A percentile compares a stretch with the other conserved stretches of the same genome.
phyloP scores from a whole-genome alignment of 2,113 vertebrate genomes.

The Phyllopteryx taeniolatus region DNA sequence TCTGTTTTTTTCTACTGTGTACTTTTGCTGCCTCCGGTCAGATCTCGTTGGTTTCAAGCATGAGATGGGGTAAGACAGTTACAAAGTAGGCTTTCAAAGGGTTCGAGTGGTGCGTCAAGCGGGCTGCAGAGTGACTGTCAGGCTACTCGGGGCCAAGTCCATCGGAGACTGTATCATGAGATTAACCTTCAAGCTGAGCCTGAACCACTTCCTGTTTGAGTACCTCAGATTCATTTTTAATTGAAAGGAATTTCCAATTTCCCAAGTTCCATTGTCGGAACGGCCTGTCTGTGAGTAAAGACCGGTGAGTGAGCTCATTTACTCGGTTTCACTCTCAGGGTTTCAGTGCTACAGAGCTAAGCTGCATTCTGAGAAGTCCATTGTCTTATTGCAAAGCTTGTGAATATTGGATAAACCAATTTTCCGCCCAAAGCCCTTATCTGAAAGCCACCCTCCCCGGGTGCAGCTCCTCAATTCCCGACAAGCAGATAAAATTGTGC shows the following conservation, averaged over 20 bases:
- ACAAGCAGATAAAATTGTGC: slow-evolving; percentile 46
- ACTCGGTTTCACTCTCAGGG: slow-evolving; percentile 49
- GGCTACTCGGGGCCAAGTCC: slow-evolving; percentile 42
- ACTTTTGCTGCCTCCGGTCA: slow-evolving; percentile 6
- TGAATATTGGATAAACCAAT: slow-evolving; percentile 66
- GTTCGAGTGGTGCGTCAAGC: slow-evolving; percentile 46
- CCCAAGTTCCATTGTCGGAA: slow-evolving; percentile 27
- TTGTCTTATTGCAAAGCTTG: slow-evolving; percentile 66
- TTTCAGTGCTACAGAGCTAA: slow-evolving; percentile 44
- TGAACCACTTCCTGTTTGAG: slow-evolving; percentile 54
- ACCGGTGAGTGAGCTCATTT: slow-evolving; percentile 52
- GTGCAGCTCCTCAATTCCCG: slow-evolving; percentile 20
- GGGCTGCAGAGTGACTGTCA: slow-evolving; percentile 43
- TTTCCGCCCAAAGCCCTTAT: slow-evolving; percentile 39
- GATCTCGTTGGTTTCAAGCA: slow-evolving; percentile 67
- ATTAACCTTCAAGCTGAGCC: slow-evolving; percentile 59
- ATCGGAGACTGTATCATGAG: slow-evolving; percentile 44
- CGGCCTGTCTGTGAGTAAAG: slow-evolving; percentile 28
- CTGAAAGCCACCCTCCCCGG: slow-evolving; percentile 9
- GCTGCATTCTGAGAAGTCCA: slow-evolving; percentile 55
- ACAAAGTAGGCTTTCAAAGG: slow-evolving; percentile 57
- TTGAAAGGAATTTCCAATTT: slow-evolving; percentile 50
- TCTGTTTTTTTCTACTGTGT: too few relatives aligned
- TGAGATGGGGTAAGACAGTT: slow-evolving; percentile 57
- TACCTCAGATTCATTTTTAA: slow-evolving; percentile 46